These are phyloP conservation scores for Laterallus jamaicensis DNA, from an alignment of 2,113 vertebrate species.

Conservation along the genomic window DNA sequence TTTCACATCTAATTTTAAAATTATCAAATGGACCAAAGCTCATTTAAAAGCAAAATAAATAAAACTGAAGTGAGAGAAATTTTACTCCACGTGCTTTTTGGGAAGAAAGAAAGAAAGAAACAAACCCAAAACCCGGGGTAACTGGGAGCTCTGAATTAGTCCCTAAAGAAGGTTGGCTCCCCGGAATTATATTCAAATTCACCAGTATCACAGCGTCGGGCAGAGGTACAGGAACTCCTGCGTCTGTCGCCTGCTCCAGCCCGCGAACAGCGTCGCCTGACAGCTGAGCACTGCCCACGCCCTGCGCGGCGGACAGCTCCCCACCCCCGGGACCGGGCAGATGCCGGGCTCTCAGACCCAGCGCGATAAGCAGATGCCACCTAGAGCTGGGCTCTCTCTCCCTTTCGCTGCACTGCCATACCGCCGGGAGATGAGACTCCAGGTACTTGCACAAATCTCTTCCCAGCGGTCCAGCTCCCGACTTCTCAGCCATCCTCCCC, in stretches of 20 bases:
- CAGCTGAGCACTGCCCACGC: neutral
- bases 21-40: neutral
- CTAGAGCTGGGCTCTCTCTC: neutral
- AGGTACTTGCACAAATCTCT: neutral
- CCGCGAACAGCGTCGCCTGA: neutral
- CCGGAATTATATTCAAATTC: neutral
- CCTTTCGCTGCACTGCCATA: fast-evolving
- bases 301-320: neutral
- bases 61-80: neutral
- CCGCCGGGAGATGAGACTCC: neutral
- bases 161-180: neutral
- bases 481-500: neutral
- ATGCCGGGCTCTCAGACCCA: neutral
- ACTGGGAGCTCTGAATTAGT: neutral
- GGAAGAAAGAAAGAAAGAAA: no score
- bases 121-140: no score
- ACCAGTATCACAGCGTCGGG: fast-evolving
- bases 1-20: neutral
- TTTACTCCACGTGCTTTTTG: neutral
- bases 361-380: neutral
- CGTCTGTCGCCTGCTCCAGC: fast-evolving
- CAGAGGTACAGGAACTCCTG: neutral
- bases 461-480: neutral
- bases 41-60: neutral
- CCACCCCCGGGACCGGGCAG: neutral